Conservation (phyloP, 2,888 invertebrate species). For the Drosophila pullipes region DNA sequence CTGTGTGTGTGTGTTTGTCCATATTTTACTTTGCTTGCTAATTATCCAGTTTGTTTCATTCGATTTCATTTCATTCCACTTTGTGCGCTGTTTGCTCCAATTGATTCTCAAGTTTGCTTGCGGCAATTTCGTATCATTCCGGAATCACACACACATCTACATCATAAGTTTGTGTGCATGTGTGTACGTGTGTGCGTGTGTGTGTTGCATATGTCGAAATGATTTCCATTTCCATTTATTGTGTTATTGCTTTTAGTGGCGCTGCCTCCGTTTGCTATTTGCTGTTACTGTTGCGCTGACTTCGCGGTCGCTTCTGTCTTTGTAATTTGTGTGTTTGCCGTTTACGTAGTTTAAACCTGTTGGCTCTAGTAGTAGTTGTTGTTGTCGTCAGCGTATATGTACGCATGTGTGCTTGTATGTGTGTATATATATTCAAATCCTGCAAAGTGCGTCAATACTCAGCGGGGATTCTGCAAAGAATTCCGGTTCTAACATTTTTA, state of each 20-base stretch:
- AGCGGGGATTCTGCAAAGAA: neutral
- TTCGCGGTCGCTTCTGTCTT: slow-evolving; percentile 68
- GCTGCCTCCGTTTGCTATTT: slow-evolving; percentile 23
- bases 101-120: slow-evolving; percentile 74
- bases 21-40: slow-evolving; percentile 8
- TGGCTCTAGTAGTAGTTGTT: slow-evolving; percentile 37
- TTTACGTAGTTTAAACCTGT: slow-evolving; percentile 73
- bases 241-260: slow-evolving; percentile 55
- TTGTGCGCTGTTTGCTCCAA: slow-evolving; percentile 52
- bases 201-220: slow-evolving; percentile 49
- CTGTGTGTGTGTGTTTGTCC: neutral
- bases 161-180: slow-evolving; percentile 10
- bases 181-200: slow-evolving; percentile 13
- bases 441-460: slow-evolving; percentile 1
- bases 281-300: slow-evolving; percentile 28
- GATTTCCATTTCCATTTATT: slow-evolving; percentile 64
- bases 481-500: neutral
- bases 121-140: slow-evolving; percentile 58
- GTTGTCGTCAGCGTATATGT: slow-evolving; percentile 1
- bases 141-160: slow-evolving; percentile 21
- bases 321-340: slow-evolving; percentile 64
- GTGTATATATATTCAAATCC: slow-evolving; percentile 1
- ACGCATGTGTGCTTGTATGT: neutral
- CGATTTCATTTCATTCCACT: slow-evolving; percentile 26
- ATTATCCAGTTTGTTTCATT: slow-evolving; percentile 31